These are phyloP conservation scores for Agrochola macilenta DNA, from an alignment of 2,888 invertebrate species.

Conservation along the genomic window DNA sequence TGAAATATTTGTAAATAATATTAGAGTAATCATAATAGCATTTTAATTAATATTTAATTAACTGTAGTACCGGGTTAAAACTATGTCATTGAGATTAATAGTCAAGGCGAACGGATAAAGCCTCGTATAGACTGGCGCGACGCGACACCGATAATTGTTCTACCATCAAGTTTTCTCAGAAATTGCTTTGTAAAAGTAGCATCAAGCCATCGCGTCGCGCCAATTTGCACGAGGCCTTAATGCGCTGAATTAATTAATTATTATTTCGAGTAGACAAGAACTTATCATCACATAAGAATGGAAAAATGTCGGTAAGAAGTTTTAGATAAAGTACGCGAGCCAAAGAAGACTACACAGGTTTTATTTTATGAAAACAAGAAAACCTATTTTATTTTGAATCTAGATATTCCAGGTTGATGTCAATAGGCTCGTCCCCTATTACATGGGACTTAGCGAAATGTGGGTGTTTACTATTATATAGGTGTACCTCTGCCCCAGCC, in stretches of 20 bases:
- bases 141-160: too few relatives aligned
- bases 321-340: background rate
- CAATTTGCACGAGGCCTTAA: too few relatives aligned
- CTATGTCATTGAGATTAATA: slow-evolving; percentile 54
- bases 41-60: slow-evolving; percentile 45
- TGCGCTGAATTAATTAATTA: slow-evolving; percentile 20
- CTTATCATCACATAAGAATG: background rate
- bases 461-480: too few relatives aligned
- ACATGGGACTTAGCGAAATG: too few relatives aligned
- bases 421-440: too few relatives aligned
- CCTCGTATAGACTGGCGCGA: too few relatives aligned
- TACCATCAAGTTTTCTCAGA: too few relatives aligned
- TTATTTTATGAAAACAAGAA: slow-evolving; percentile 6
- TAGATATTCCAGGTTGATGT: background rate
- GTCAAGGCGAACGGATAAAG: slow-evolving; percentile 51
- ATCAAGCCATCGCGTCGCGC: too few relatives aligned
- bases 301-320: background rate
- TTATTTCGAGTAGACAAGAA: slow-evolving; percentile 1
- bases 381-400: background rate
- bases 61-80: slow-evolving; percentile 10
- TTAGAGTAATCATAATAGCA: slow-evolving; percentile 16
- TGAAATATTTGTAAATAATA: slow-evolving; percentile 24
- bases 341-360: background rate
- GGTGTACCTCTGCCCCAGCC: too few relatives aligned
- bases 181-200: too few relatives aligned